Base-by-base conservation (phyloP, 2,888 invertebrate species). In the Axea sp. region DNA sequence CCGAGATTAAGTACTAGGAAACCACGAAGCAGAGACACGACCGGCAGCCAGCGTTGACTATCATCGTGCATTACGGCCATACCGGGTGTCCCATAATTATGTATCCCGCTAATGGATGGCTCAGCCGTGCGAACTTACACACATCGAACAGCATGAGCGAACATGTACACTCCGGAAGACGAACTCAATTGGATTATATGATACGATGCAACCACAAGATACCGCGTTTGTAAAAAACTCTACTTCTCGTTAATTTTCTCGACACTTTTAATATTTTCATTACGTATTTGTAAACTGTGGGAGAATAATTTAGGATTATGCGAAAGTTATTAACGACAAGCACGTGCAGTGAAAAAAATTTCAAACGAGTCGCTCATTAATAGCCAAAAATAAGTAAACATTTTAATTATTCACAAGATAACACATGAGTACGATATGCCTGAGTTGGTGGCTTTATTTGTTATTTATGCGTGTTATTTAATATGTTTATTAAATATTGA, bases 1-100 rank as follows among this genome's bases (percentile, higher is more conserved):
- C 26, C 74, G 77, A 83, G 83, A 83, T 83, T 83, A 83, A 82
- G 82, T 82, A 81, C 83, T 78, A 77, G 81, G 82, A 81, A 83
- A 81, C 78, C 76, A 59, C 49, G 62, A 37, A 9, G 71, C 53
- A 62, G 43, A 64, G 71, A 51, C 65, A 59, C 71, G 71, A 67
- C 22, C 53, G 31, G 59, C 59, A 68, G 51, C 37, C 59, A 59
- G 33, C 45, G 33, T 30, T 35, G 45, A 49, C 59, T 51, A 71
- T 65, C 59, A 49, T 67, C 67, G 55, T 68, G 67, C 55, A 60
- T 60, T 67, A 62, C 62, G 41, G 17, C 45, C 49, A 65, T 73
- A 73, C 73, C 65, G 67, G 73, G 73, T 73, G 67, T 73, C 60
- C 45, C 53, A 59, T 69, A 76, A 76, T 76, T 75, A 71, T 55